These are phyloP conservation scores for Amaurobius ferox DNA, from an alignment of 2,888 invertebrate genomes.

Conservation along the genomic window DNA sequence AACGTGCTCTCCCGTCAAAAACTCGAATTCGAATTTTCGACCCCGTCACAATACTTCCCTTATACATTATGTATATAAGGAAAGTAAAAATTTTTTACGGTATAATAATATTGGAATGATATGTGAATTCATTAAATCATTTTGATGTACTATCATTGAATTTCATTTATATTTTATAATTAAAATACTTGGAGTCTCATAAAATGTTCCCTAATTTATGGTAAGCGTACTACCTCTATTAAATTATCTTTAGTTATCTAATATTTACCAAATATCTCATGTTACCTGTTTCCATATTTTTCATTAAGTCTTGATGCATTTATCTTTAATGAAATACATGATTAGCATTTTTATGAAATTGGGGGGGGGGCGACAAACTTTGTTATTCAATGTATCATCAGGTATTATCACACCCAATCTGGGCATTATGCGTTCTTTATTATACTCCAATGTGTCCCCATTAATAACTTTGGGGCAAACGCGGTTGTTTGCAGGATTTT, in stretches of 20 bases:
- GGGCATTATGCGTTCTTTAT: not conserved
- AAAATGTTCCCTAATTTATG: too few relatives aligned
- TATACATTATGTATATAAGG: too few relatives aligned
- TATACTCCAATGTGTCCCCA: not conserved
- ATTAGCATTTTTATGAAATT: slow-evolving; percentile 10
- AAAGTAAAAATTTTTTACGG: too few relatives aligned
- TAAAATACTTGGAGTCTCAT: too few relatives aligned
- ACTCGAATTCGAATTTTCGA: too few relatives aligned
- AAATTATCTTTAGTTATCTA: slow-evolving; percentile 1
- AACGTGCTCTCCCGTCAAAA: too few relatives aligned
- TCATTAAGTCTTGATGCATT: not conserved
- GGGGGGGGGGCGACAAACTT: not conserved
- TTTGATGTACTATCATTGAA: too few relatives aligned
- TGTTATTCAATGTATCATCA: not conserved
- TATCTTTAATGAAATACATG: not conserved
- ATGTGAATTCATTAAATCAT: too few relatives aligned
- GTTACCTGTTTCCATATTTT: not conserved
- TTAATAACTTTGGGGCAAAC: slow-evolving; percentile 10
- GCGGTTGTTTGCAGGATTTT: slow-evolving; percentile 8
- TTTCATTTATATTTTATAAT: too few relatives aligned
- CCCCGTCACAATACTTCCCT: too few relatives aligned
- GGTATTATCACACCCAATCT: not conserved
- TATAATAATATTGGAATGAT: too few relatives aligned
- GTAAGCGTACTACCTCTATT: not conserved
- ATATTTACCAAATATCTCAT: not conserved